Evolutionary conservation across 2,113 vertebrate species (phyloP).

Genomic region (Stegostoma tigrinum): DNA sequence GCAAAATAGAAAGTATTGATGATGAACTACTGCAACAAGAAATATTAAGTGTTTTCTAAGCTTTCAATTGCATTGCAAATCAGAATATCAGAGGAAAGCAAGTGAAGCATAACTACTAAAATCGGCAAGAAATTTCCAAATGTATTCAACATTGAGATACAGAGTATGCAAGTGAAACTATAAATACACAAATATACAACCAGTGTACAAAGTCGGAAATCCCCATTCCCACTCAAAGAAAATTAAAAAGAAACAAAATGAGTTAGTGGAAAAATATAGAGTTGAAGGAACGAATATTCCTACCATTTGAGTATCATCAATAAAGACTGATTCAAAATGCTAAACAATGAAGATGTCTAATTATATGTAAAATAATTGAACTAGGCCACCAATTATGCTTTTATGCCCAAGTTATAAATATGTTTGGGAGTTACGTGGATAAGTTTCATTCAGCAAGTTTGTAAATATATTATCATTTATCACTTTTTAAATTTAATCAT

Average conservation of each 20-base stretch:
- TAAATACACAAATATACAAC: neutral
- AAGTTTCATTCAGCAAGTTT: neutral
- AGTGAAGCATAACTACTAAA: constrained; percentile 3
- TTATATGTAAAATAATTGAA: neutral
- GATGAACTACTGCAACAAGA: neutral
- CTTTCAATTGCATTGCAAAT: neutral
- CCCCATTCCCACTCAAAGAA: constrained; percentile 33
- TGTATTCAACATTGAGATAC: neutral
- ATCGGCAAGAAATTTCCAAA: constrained; percentile 27
- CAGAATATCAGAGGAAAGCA: neutral
- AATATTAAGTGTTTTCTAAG: neutral
- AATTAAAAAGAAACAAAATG: constrained; percentile 13
- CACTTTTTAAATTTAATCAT: neutral
- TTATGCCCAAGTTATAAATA: neutral
- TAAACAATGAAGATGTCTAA: neutral
- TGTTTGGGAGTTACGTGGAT: neutral
- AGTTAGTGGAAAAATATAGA: constrained; percentile 15
- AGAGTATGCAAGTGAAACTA: constrained; percentile 17
- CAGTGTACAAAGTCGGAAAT: neutral
- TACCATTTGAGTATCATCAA: neutral
- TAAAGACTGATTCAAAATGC: neutral
- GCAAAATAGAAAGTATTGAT: neutral
- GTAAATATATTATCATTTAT: neutral
- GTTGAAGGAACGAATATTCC: neutral
- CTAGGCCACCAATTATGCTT: neutral